A percentile compares a stretch with the other conserved stretches of the same genome.
phyloP scores from a whole-genome alignment of 1,140 invertebrate species.

The Bombus pyrosoma region DNA sequence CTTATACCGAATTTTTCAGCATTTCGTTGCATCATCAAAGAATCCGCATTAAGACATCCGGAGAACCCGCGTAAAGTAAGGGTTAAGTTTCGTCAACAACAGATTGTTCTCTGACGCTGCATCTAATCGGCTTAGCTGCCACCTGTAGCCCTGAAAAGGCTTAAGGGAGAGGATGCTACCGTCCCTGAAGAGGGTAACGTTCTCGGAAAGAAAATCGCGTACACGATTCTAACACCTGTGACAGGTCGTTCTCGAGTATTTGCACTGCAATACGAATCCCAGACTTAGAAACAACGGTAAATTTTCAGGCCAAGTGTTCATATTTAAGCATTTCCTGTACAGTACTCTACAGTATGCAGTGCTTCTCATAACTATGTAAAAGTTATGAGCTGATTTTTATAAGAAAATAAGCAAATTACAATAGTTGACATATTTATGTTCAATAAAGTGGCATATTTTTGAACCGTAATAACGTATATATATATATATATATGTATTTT shows the following conservation, averaged over 20 bases:
- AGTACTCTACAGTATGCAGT: too few relatives aligned
- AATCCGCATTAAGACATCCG: neutral
- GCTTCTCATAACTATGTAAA: too few relatives aligned
- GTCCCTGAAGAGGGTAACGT: slow-evolving; percentile 48
- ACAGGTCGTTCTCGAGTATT: slow-evolving; percentile 35
- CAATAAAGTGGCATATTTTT: too few relatives aligned
- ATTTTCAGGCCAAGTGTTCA: neutral
- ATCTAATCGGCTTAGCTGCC: slow-evolving; percentile 72
- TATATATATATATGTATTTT: too few relatives aligned
- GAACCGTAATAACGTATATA: too few relatives aligned
- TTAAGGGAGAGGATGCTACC: slow-evolving; percentile 42
- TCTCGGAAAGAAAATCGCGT: slow-evolving; percentile 22
- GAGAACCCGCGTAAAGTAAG: slow-evolving; percentile 54
- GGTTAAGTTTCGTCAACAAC: slow-evolving; percentile 69
- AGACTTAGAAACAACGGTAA: neutral
- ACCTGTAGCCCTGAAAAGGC: slow-evolving; percentile 64
- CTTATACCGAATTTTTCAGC: too few relatives aligned
- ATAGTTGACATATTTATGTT: too few relatives aligned
- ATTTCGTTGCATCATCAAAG: too few relatives aligned
- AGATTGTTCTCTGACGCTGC: slow-evolving; percentile 64
- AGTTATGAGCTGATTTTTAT: too few relatives aligned
- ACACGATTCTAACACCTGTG: slow-evolving; percentile 57
- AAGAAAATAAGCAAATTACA: too few relatives aligned
- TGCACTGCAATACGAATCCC: slow-evolving; percentile 24
- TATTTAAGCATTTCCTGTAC: too few relatives aligned